Percentiles rank a stretch among this genome's conserved stretches.
These are phyloP conservation scores for Sturmia bella DNA, from an alignment of 2,888 invertebrate genomes.

Conservation along the genomic window DNA sequence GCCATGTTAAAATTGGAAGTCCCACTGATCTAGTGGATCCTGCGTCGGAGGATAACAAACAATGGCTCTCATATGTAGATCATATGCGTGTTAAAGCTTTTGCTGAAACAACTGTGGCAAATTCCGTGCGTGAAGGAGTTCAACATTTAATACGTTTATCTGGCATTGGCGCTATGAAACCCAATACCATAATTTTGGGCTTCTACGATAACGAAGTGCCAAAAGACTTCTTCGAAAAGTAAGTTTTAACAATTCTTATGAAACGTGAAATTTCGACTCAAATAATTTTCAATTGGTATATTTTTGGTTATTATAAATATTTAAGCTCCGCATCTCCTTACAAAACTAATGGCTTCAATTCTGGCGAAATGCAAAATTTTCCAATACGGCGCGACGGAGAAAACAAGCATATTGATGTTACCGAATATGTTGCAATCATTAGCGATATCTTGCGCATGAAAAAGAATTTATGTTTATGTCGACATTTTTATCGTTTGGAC, in stretches of 20 bases:
- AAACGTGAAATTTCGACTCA: no score
- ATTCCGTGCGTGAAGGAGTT: slow-evolving; percentile 92
- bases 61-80: slow-evolving; percentile 97
- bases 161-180: slow-evolving; percentile 99
- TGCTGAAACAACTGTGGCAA: slow-evolving; percentile 94
- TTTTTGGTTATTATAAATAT: background rate
- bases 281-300: background rate
- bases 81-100: slow-evolving; percentile 98
- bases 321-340: slow-evolving; percentile 84
- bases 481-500: slow-evolving; percentile 93
- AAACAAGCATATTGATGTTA: slow-evolving; percentile 82
- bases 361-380: slow-evolving; percentile 82
- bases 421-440: slow-evolving; percentile 92
- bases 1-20: slow-evolving; percentile 89
- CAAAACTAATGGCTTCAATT: slow-evolving; percentile 84
- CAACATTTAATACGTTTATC: slow-evolving; percentile 95
- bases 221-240: slow-evolving; percentile 90
- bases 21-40: slow-evolving; percentile 85
- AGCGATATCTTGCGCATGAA: slow-evolving; percentile 94
- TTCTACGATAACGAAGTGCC: slow-evolving; percentile 92
- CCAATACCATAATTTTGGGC: slow-evolving; percentile 97
- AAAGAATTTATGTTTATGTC: slow-evolving; percentile 96
- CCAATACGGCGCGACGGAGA: slow-evolving; percentile 83
- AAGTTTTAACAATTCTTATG: slow-evolving; percentile 73
- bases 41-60: slow-evolving; percentile 88